Evolutionary conservation across 2,113 vertebrate genomes (phyloP).

Genomic region (Poeciliopsis retropinna): DNA sequence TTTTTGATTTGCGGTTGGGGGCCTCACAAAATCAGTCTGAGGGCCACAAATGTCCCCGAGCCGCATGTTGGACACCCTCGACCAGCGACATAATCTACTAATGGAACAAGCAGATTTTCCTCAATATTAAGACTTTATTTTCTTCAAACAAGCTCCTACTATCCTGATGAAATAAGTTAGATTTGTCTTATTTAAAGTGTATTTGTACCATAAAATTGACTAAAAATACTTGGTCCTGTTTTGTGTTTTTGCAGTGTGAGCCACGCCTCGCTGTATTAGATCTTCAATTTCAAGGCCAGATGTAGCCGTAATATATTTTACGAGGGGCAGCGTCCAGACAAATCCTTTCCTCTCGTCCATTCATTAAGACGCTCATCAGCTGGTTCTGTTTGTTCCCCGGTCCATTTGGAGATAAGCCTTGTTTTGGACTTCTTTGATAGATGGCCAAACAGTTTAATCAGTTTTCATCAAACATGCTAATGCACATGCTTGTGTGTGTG

Average conservation of each 20-base stretch:
- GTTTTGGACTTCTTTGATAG: constrained; percentile 50
- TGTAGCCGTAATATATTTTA: constrained; percentile 42
- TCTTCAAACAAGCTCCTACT: too few species aligned
- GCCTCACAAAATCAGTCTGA: too few species aligned
- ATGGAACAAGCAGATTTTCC: too few species aligned
- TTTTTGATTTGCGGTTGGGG: too few species aligned
- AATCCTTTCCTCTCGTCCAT: constrained; percentile 58
- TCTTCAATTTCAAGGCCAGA: constrained; percentile 61
- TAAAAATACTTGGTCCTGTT: too few species aligned
- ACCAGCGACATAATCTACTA: too few species aligned
- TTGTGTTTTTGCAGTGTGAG: not conserved
- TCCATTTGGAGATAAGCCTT: constrained; percentile 58
- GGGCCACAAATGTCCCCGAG: too few species aligned
- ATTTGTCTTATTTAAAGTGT: too few species aligned
- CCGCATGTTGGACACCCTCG: too few species aligned
- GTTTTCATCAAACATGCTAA: constrained; percentile 39
- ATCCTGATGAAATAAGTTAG: too few species aligned
- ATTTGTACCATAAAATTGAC: too few species aligned
- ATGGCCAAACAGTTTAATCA: constrained; percentile 63
- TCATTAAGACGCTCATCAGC: constrained; percentile 67
- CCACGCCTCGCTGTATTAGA: constrained; percentile 22
- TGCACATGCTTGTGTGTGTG: constrained; percentile 4
- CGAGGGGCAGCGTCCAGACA: constrained; percentile 29
- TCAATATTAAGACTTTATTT: too few species aligned
- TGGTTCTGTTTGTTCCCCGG: constrained; percentile 54